Evolutionary conservation across 1,140 invertebrate genomes (phyloP).

Genomic region (Drosophila bifasciata): DNA sequence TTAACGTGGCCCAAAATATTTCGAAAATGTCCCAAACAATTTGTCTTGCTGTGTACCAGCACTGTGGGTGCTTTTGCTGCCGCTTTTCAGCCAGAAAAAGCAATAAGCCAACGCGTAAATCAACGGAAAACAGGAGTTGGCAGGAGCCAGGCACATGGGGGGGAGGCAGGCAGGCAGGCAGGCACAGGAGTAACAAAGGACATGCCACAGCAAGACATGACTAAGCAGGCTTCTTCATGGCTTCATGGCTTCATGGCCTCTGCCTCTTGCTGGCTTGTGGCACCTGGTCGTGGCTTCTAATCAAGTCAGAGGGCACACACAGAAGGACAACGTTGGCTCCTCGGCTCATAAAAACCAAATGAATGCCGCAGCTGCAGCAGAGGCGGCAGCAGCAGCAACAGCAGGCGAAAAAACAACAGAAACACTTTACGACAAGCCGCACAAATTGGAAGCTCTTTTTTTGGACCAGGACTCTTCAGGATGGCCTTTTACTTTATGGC

Average conservation of each 20-base stretch:
- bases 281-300: constrained; percentile 71
- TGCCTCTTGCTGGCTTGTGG: neutral
- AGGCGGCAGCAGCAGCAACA: constrained; percentile 22
- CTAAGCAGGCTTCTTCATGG: constrained; percentile 35
- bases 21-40: constrained; percentile 58
- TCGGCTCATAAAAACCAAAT: constrained; percentile 79
- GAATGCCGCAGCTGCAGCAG: constrained; percentile 52
- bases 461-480: constrained; percentile 34
- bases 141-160: constrained; percentile 5
- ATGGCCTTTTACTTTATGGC: neutral
- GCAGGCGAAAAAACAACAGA: constrained; percentile 49
- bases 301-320: constrained; percentile 34
- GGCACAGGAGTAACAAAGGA: constrained; percentile 31
- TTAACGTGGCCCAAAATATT: constrained; percentile 67
- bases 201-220: constrained; percentile 67
- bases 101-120: constrained; percentile 77
- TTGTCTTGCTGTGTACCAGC: constrained; percentile 38
- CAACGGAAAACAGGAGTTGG: constrained; percentile 43
- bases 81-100: constrained; percentile 43
- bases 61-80: constrained; percentile 24
- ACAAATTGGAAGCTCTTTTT: constrained; percentile 75
- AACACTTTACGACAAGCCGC: constrained; percentile 81
- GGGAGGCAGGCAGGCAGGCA: constrained; percentile 1
- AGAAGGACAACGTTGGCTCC: constrained; percentile 26
- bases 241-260: constrained; percentile 13